These are phyloP conservation scores for human (Homo sapiens) DNA, from an alignment of 2,113 vertebrate genomes.

Conservation along the genomic window GRCh38 chr2:26851001-26851500, in stretches of 20 bases:
- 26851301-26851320: neutral
- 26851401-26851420: neutral
- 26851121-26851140: neutral
- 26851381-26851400: neutral
- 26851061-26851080: neutral
- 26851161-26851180: neutral
- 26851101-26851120: neutral
- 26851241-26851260: neutral
- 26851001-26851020: neutral
- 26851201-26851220: slow-evolving; percentile 32
- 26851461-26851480: neutral
- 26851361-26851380: neutral
- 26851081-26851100: neutral
- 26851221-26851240: neutral
- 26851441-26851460: neutral
- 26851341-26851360: neutral
- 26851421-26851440: neutral
- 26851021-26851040: neutral
- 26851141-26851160: neutral
- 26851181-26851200: neutral
- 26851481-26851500: neutral
- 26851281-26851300: neutral
- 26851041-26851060: neutral
- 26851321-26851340: neutral
- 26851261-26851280: neutral